A percentile compares a stretch with the other conserved stretches of the same genome.
Conservation (phyloP, 2,888 invertebrate species). For the Athalia rosae region DNA sequence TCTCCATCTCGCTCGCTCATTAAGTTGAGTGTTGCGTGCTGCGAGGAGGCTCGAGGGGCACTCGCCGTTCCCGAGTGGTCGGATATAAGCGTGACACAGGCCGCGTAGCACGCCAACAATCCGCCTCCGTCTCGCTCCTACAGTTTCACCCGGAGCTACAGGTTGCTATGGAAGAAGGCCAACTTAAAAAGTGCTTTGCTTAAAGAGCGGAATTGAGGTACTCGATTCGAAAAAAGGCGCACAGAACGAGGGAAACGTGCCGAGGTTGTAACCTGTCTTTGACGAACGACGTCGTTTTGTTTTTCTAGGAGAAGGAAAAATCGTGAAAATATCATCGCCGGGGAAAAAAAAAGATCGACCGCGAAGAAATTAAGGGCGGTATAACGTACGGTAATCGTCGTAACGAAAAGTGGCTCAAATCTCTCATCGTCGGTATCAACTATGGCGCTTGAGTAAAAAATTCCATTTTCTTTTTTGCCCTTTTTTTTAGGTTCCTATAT, state of each 20-base stretch:
- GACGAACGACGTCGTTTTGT: background rate
- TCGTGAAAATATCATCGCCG: too few relatives aligned
- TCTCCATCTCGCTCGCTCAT: slow-evolving; percentile 67
- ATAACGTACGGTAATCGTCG: too few relatives aligned
- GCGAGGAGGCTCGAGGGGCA: slow-evolving; percentile 68
- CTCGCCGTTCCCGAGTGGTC: slow-evolving; percentile 61
- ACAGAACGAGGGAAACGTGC: background rate
- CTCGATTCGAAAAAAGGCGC: background rate
- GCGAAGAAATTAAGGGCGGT: too few relatives aligned
- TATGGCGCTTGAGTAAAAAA: slow-evolving; percentile 34
- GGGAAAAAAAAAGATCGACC: too few relatives aligned
- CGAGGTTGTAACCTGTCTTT: background rate
- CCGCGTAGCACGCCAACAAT: slow-evolving; percentile 42
- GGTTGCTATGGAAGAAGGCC: slow-evolving; percentile 65
- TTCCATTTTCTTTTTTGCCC: slow-evolving; percentile 43
- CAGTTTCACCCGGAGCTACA: slow-evolving; percentile 59
- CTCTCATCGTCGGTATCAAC: too few relatives aligned
- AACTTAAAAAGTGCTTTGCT: slow-evolving; percentile 65
- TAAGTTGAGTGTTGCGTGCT: slow-evolving; percentile 72
- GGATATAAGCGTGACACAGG: slow-evolving; percentile 45
- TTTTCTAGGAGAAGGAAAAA: too few relatives aligned
- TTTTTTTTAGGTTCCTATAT: slow-evolving; percentile 35
- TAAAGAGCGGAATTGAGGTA: slow-evolving; percentile 49
- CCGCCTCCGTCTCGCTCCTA: slow-evolving; percentile 25
- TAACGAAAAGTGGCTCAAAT: too few relatives aligned